Percentiles rank a stretch among this genome's conserved stretches.
Evolutionary conservation across 2,888 invertebrate genomes (phyloP).

Genomic region (Phania funesta): DNA sequence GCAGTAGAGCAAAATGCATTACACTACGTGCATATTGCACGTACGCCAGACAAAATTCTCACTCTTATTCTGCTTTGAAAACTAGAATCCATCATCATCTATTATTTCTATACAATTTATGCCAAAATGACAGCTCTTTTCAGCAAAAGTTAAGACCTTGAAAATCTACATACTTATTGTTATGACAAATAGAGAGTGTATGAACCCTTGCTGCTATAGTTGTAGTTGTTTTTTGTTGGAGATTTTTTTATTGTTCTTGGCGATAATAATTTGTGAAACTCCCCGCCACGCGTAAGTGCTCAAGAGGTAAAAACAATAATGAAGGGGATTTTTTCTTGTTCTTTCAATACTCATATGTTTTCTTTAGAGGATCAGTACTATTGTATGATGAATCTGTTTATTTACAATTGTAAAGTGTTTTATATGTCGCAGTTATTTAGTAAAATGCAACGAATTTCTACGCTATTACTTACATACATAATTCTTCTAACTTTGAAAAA

Average conservation of each 20-base stretch:
- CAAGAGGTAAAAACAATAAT: background rate
- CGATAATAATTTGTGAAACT: constrained; percentile 14
- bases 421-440: too few species aligned
- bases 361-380: background rate
- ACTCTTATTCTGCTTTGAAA: background rate
- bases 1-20: background rate
- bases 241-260: too few species aligned
- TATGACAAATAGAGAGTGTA: constrained; percentile 18
- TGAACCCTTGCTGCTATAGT: constrained; percentile 20
- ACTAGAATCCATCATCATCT: background rate
- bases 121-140: background rate
- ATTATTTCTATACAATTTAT: background rate
- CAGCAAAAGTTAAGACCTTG: constrained; percentile 29
- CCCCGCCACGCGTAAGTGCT: background rate
- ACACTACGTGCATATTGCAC: background rate
- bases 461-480: too few species aligned
- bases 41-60: constrained; percentile 16
- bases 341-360: background rate
- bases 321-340: background rate
- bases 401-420: too few species aligned
- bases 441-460: too few species aligned
- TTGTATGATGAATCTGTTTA: too few species aligned
- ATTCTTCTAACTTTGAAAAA: too few species aligned
- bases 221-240: background rate
- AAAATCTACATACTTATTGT: constrained; percentile 10